Conservation (phyloP, 2,113 vertebrate genomes). For the Zosterops pallidus region DNA sequence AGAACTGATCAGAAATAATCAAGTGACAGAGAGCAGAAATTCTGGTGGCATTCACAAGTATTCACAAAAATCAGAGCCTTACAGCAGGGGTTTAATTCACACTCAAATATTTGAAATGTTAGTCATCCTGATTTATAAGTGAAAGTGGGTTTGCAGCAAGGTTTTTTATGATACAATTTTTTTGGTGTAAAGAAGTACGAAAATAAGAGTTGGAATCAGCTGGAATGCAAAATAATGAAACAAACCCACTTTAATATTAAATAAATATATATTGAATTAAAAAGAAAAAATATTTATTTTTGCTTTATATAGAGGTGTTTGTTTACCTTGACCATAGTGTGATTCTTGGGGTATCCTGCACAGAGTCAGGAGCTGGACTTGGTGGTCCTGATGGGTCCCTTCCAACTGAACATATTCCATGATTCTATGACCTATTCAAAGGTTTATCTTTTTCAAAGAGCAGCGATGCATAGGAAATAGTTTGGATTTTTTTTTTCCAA, state of each 20-base stretch:
- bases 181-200: not conserved
- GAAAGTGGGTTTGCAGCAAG: not conserved
- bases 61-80: not conserved
- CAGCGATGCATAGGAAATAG: not conserved
- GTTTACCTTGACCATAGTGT: not conserved
- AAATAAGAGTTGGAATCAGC: not conserved
- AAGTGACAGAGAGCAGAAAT: not conserved
- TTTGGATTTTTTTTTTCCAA: not conserved
- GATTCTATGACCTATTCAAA: not conserved
- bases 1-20: not conserved
- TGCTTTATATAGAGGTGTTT: not conserved
- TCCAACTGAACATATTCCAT: not conserved
- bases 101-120: not conserved
- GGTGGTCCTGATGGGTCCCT: not conserved
- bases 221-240: not conserved
- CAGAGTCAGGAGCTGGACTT: not conserved
- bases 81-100: not conserved
- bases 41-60: not conserved
- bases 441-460: not conserved
- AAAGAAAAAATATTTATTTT: not conserved
- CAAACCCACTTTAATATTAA: not conserved
- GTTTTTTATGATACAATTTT: not conserved
- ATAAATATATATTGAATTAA: not conserved
- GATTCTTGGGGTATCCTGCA: not conserved
- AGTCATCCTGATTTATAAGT: not conserved